Evolutionary conservation across 2,113 vertebrate species (phyloP).

Genomic region (pig (Sus scrofa)): DNA sequence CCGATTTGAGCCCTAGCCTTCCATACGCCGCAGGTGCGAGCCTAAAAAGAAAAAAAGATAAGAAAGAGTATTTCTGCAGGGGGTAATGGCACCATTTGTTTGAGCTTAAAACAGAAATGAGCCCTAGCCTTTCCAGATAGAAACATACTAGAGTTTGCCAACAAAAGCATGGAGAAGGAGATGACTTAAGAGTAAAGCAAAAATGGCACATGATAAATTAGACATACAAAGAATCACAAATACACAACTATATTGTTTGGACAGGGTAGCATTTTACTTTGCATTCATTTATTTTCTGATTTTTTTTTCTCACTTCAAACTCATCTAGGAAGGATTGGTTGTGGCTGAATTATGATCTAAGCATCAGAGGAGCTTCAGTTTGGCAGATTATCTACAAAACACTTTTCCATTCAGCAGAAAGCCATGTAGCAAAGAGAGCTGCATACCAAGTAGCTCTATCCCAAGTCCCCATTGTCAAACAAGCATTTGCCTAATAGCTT

Average conservation of each 20-base stretch:
- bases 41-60: no score
- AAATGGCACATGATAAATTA: slow-evolving; percentile 55
- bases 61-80: not conserved
- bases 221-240: slow-evolving; percentile 48
- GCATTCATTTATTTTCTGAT: slow-evolving; percentile 54
- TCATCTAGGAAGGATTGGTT: slow-evolving; percentile 29
- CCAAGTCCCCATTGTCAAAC: slow-evolving; percentile 82
- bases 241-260: not conserved
- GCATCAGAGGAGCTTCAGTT: slow-evolving; percentile 9
- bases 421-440: slow-evolving; percentile 79
- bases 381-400: slow-evolving; percentile 67
- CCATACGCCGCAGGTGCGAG: no score
- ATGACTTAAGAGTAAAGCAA: slow-evolving; percentile 43
- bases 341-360: not conserved
- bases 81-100: slow-evolving; percentile 31
- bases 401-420: slow-evolving; percentile 81
- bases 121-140: slow-evolving; percentile 13
- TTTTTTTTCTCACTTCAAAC: slow-evolving; percentile 51
- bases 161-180: slow-evolving; percentile 49
- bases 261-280: slow-evolving; percentile 27
- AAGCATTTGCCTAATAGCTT: slow-evolving; percentile 82
- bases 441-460: slow-evolving; percentile 79
- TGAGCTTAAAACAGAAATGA: slow-evolving; percentile 41
- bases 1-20: no score
- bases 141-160: slow-evolving; percentile 35